These are phyloP conservation scores for Bombyx mori DNA, from an alignment of 1,140 invertebrate genomes.

Conservation along the genomic window DNA sequence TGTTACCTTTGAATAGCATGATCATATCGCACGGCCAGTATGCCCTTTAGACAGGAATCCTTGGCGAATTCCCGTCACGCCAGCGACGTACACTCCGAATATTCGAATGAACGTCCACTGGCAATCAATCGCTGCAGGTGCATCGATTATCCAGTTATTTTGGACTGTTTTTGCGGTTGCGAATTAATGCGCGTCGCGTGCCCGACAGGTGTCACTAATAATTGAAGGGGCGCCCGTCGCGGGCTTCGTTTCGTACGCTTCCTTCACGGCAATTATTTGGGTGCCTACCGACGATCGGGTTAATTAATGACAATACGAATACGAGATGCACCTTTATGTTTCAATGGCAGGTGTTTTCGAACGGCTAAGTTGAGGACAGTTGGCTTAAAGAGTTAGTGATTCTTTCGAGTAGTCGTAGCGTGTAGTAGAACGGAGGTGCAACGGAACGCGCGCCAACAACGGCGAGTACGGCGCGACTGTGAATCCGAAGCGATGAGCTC, in stretches of 20 bases:
- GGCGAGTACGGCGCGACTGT: constrained; percentile 45
- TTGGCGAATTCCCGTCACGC: not conserved
- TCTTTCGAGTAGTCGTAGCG: constrained; percentile 4
- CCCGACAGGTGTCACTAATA: constrained; percentile 54
- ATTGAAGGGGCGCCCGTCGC: constrained; percentile 49
- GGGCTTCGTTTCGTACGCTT: constrained; percentile 41
- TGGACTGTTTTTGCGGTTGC: constrained; percentile 54
- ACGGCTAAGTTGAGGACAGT: constrained; percentile 7
- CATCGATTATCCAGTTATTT: constrained; percentile 58
- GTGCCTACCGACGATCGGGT: constrained; percentile 38
- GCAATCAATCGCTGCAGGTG: constrained; percentile 49
- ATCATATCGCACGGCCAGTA: constrained; percentile 46
- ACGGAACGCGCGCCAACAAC: constrained; percentile 33
- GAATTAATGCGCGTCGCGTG: constrained; percentile 60
- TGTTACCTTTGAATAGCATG: constrained; percentile 87
- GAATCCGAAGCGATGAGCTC: constrained; percentile 19
- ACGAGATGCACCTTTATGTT: constrained; percentile 41
- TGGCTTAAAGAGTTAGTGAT: not conserved
- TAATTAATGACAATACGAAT: constrained; percentile 36
- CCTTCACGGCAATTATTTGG: constrained; percentile 64
- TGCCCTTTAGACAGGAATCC: not conserved
- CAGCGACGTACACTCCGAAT: constrained; percentile 11
- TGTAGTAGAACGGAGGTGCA: constrained; percentile 18
- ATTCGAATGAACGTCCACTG: constrained; percentile 15
- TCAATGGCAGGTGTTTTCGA: constrained; percentile 27